These are phyloP conservation scores for Tenrec ecaudatus DNA, from an alignment of 2,113 vertebrate genomes.

Conservation along the genomic window DNA sequence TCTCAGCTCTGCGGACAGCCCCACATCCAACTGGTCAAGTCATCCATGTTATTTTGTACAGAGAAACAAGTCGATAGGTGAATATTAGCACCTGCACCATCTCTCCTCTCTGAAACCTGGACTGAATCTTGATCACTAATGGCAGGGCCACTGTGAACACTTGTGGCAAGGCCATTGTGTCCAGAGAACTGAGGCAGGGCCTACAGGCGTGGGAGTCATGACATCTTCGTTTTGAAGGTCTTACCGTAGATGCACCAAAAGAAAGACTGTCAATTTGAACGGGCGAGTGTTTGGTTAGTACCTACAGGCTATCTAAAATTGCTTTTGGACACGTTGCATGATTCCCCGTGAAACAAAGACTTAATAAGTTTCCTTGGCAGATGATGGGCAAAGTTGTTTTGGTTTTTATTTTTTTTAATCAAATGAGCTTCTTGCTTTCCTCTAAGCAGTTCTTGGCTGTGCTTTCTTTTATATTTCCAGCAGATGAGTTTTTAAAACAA, in stretches of 20 bases:
- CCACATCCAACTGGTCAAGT: conserved; percentile 45
- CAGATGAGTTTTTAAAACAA: conserved; percentile 76
- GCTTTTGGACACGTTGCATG: conserved; percentile 82
- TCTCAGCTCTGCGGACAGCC: background rate
- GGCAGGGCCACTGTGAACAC: background rate
- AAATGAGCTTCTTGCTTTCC: conserved; percentile 73
- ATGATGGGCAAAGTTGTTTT: too few relatives aligned
- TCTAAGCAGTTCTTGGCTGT: conserved; percentile 79
- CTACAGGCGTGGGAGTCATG: background rate
- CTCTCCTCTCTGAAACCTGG: conserved; percentile 25
- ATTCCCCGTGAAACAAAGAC: conserved; percentile 86
- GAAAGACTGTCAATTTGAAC: conserved; percentile 48
- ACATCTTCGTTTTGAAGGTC: conserved; percentile 27
- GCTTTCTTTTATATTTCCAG: conserved; percentile 83
- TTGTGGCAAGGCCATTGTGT: background rate
- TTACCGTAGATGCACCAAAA: background rate
- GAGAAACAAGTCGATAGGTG: conserved; percentile 23
- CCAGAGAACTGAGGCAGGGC: conserved; percentile 40
- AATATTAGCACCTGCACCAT: background rate
- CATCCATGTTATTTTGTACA: conserved; percentile 52
- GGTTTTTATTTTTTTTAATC: too few relatives aligned
- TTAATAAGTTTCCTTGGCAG: conserved; percentile 87
- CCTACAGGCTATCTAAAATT: conserved; percentile 83
- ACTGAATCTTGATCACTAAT: conserved; percentile 15
- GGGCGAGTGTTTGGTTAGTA: conserved; percentile 76